Base-by-base conservation (phyloP, 64 coral and sea anemone genomes). In the Stylophora pistillata region DNA sequence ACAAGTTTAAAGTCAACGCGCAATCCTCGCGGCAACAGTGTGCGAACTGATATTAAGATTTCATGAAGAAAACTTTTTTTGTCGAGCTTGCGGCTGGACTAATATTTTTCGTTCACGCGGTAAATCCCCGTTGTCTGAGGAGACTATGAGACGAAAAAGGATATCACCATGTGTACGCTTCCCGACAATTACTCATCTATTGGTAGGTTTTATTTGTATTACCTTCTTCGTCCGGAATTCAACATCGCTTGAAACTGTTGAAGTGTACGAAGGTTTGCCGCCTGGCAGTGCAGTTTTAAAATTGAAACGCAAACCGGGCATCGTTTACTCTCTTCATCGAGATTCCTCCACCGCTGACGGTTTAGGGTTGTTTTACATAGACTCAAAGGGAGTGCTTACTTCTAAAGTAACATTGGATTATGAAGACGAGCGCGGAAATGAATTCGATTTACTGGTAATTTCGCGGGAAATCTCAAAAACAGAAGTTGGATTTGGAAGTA, bases 391-490 rank as follows among this genome's bases (percentile, higher is more conserved):
- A 70, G 21, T 88, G 52, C 65, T 99, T 71, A 93, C 76, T 74
- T 92, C 91, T 65, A 92, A 93, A 74, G 93, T 86, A 69, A 89
- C 90, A 6, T 91, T 99, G 68, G 97, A 99, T 68, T 74, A 90
- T 65, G 97, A 99, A 89, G 93, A 99, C 66, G 65, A 86, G 13
- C 81, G 93, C 58, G 97, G 90, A 57, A 95, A 89, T 80, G 76
- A 89, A 20, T 99, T 95, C 81, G 88, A 93, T 78, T 85, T 99
- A 66, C 78, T 95, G 75, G 86, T 99, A 65, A 78, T 99, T 12
- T 71, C 66, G 31, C 86, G 93, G 55, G 81, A 92, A 85, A 88
- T 90, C 60, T 74, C 78, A 18, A 84, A 53, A 84, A 74, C 28
- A 55, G 83, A 89, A 62, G 87, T 87, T 27, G 91, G 89, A 14